Base-by-base conservation (phyloP, 1,140 invertebrate genomes). In the Lepidotrigona ventralis region DNA sequence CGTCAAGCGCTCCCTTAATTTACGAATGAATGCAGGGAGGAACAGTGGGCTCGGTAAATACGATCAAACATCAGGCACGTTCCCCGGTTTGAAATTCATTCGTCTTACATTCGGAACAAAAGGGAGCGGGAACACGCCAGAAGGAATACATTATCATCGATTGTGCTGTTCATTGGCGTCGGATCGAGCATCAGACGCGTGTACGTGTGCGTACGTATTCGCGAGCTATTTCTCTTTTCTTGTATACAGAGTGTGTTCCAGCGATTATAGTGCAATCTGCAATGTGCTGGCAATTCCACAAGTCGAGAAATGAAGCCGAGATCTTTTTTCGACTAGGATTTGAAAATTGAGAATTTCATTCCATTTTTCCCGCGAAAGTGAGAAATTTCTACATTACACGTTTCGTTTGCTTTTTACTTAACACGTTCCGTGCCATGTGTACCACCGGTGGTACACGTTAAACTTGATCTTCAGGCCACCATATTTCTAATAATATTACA, bases 91-190 rank as follows among this genome's bases (percentile, higher is more conserved):
- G 33, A 58, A 46, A 71, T 71, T 70, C 77, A 71, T 79, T 58
- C 77, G 33, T 79, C 77, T 79, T 71, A 46, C 15, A 11, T 79
- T 54, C 17, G 53, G 33, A n/a, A 79, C 23, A 17, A 70, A 58
- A 58, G 64, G 21, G 72, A 56, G 23, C 21, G 15, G 12, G 21
- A 76, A 17, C 4, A 23, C 12, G 33, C 53, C 66, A 70, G 33
- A 71, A 70, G 33, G 77, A 79, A 79, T 58, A 70, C 54, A 79
- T 79, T 79, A 79, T 79, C n/a, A 33, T 46, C 66, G 66, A 79
- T 79, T 71, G 66, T 71, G 53, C 54, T 17, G 66, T n/a, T 70
- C 53, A 79, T 79, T 79, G 77, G 23, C 66, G 33, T 79, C 12
- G 77, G n/a, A 69, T 26, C 64, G 26, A 54, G 29, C 23, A 53